Evolutionary conservation across 2,888 invertebrate genomes (phyloP).

Genomic region (Endotricha flammealis): DNA sequence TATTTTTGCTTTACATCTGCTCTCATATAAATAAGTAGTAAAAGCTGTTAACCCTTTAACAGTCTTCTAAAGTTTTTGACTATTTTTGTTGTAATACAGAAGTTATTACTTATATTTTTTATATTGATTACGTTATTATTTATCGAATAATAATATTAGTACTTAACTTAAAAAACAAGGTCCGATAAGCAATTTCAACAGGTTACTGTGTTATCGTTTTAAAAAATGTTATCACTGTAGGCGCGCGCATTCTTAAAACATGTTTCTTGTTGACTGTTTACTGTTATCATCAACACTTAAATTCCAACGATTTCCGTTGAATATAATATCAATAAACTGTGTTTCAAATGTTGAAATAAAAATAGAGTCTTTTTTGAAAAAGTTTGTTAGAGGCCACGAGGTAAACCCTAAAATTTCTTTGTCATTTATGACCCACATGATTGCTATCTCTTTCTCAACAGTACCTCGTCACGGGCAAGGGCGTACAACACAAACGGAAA

Average conservation of each 20-base stretch:
- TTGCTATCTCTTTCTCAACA: conserved; percentile 47
- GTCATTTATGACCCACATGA: conserved; percentile 29
- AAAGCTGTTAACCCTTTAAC: no score
- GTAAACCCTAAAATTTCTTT: conserved; percentile 28
- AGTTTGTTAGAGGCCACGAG: not conserved
- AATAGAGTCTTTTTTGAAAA: conserved; percentile 5
- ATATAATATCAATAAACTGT: conserved; percentile 12
- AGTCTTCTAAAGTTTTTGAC: no score
- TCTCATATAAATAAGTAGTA: no score
- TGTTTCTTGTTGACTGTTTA: conserved; percentile 22
- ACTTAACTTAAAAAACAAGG: no score
- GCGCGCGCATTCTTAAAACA: conserved; percentile 11
- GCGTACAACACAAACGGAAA: conserved; percentile 56
- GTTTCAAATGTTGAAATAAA: conserved; percentile 5
- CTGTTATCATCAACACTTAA: conserved; percentile 23
- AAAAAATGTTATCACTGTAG: conserved; percentile 13
- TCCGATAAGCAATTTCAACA: conserved; percentile 5
- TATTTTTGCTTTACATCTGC: no score
- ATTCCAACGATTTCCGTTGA: conserved; percentile 23
- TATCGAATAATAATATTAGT: no score
- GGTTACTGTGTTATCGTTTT: conserved; percentile 4
- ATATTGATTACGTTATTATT: no score
- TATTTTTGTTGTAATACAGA: no score
- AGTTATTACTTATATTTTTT: no score
- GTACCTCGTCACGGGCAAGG: conserved; percentile 64